phyloP scores from a whole-genome alignment of 37 sponge, comb jelly and placozoan genomes.

The Amphimedon queenslandica region DNA sequence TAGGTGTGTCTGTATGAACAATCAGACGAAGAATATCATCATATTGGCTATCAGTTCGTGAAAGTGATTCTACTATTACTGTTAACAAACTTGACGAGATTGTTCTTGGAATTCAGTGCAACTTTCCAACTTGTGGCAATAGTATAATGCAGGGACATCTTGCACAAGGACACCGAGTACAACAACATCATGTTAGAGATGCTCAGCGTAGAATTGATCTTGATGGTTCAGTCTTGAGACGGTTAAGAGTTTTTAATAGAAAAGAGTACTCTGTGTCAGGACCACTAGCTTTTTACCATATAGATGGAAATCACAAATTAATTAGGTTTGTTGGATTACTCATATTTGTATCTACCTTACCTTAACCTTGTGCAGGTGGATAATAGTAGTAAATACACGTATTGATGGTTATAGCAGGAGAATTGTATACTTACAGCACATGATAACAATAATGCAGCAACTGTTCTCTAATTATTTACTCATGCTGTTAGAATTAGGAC shows the following conservation, averaged over 20 bases:
- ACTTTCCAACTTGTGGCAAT: slow-evolving; percentile 38
- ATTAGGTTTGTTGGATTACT: slow-evolving; percentile 14
- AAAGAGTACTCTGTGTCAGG: slow-evolving; percentile 21
- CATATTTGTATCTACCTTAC: neutral
- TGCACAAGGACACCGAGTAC: slow-evolving; percentile 26
- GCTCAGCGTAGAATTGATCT: slow-evolving; percentile 49
- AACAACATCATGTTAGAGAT: slow-evolving; percentile 36
- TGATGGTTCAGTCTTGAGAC: slow-evolving; percentile 12
- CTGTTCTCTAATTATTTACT: slow-evolving; percentile 27
- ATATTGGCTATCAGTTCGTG: slow-evolving; percentile 14
- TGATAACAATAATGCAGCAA: no score
- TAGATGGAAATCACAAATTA: slow-evolving; percentile 61
- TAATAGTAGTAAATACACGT: slow-evolving; percentile 45
- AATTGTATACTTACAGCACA: no score
- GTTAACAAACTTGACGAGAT: slow-evolving; percentile 40
- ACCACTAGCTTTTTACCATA: slow-evolving; percentile 38
- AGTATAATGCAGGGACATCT: slow-evolving; percentile 12
- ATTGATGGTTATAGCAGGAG: slow-evolving; percentile 51
- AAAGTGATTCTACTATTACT: slow-evolving; percentile 6
- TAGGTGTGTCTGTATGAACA: slow-evolving; percentile 43
- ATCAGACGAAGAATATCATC: slow-evolving; percentile 32
- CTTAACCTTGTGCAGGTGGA: slow-evolving; percentile 30
- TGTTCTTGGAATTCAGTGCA: slow-evolving; percentile 9
- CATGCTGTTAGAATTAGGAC: slow-evolving; percentile 20
- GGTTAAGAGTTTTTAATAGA: slow-evolving; percentile 7